Conservation (phyloP, 2,113 vertebrate genomes). For the Ondatra zibethicus region DNA sequence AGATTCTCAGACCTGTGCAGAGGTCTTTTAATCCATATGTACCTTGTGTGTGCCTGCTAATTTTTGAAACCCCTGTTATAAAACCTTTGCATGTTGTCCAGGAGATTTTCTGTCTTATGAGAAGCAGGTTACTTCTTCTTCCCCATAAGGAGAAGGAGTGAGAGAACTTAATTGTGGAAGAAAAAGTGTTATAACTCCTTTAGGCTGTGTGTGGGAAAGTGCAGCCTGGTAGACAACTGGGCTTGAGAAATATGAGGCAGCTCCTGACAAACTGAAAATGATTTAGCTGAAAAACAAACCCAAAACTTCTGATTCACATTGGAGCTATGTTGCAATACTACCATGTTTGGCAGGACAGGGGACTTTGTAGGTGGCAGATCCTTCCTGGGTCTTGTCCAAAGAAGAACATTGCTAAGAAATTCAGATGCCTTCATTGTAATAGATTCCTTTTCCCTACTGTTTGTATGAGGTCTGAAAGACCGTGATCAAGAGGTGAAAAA, state of each 20-base stretch:
- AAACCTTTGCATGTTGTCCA: conserved; percentile 25
- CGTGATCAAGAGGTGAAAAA: not conserved
- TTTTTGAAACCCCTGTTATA: not conserved
- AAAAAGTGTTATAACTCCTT: not conserved
- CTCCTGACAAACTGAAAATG: conserved; percentile 44
- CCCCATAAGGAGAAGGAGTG: not conserved
- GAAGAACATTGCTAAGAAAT: not conserved
- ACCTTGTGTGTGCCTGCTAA: not conserved
- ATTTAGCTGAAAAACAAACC: not conserved
- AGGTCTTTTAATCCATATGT: not conserved
- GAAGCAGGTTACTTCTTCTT: not conserved
- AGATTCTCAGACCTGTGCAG: not conserved
- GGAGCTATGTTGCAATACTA: not conserved
- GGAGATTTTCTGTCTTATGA: not conserved
- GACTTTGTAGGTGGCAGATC: not conserved
- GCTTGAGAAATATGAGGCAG: not conserved
- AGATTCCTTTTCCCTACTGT: not conserved
- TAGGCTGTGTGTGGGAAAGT: conserved; percentile 27
- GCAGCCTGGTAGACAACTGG: not conserved
- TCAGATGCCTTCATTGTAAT: conserved; percentile 38
- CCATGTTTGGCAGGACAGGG: not conserved
- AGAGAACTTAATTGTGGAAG: conserved; percentile 58
- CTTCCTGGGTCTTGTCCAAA: conserved; percentile 26
- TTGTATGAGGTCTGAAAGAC: not conserved
- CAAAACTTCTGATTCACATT: not conserved